phyloP scores from a whole-genome alignment of 2,113 vertebrate species.

The Phrynosoma blainvillii region DNA sequence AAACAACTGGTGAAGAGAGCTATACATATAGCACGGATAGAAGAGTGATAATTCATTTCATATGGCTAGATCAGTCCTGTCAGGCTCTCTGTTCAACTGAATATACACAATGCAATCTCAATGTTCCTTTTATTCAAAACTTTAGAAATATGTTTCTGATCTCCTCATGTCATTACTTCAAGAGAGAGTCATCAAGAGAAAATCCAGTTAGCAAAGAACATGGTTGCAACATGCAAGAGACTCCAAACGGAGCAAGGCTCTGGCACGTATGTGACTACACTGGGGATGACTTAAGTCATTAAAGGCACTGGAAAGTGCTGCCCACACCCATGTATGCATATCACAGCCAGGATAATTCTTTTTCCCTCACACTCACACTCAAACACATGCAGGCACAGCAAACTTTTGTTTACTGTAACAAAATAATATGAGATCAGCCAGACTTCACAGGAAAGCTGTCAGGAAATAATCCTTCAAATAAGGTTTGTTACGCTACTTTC shows the following conservation, averaged over 20 bases:
- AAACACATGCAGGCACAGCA: background rate
- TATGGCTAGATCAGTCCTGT: background rate
- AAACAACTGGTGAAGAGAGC: background rate
- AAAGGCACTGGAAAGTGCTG: background rate
- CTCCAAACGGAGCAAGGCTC: background rate
- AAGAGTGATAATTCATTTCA: slow-evolving; percentile 2
- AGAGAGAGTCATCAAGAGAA: slow-evolving; percentile 6
- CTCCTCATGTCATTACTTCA: slow-evolving; percentile 33
- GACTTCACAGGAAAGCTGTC: background rate
- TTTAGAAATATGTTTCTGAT: slow-evolving; percentile 22
- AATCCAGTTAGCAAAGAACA: slow-evolving; percentile 40
- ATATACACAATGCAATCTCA: background rate
- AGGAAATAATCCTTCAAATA: background rate
- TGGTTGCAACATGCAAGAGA: slow-evolving; percentile 1
- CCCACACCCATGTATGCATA: background rate
- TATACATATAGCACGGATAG: background rate
- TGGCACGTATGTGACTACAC: background rate
- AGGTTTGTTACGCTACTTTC: background rate
- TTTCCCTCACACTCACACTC: background rate
- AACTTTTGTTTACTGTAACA: background rate
- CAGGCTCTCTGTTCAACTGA: background rate
- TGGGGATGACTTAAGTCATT: background rate
- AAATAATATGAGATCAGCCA: background rate
- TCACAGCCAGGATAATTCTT: background rate
- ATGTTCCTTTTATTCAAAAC: background rate